Conservation (phyloP, 1,140 invertebrate species). For the Calliphora vicina region DNA sequence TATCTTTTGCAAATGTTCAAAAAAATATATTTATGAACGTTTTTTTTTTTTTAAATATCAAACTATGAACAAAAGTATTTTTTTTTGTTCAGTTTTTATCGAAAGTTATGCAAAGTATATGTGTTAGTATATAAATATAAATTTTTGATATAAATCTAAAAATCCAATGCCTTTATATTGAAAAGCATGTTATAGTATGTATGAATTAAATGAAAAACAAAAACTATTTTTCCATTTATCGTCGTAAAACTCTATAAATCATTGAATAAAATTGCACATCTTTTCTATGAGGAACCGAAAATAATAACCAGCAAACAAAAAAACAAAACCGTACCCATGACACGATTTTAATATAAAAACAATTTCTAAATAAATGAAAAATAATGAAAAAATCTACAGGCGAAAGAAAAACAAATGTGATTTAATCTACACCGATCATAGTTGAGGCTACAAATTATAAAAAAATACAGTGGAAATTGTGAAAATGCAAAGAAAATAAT, state of each 20-base stretch:
- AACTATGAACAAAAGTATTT: too few relatives aligned
- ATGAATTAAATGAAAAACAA: not conserved
- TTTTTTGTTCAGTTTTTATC: too few relatives aligned
- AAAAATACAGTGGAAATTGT: too few relatives aligned
- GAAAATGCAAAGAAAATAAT: too few relatives aligned
- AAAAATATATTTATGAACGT: too few relatives aligned
- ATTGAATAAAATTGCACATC: not conserved
- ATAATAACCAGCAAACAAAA: not conserved
- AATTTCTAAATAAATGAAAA: not conserved
- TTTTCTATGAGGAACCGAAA: not conserved
- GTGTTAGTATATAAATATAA: not conserved
- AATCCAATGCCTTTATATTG: not conserved
- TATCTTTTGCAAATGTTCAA: too few relatives aligned
- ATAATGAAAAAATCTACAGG: not conserved
- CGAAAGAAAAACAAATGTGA: not conserved
- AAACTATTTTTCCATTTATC: not conserved
- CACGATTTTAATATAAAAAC: not conserved
- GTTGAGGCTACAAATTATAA: not conserved
- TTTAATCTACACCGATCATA: not conserved
- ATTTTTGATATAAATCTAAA: not conserved
- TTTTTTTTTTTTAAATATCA: too few relatives aligned
- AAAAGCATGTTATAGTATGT: not conserved
- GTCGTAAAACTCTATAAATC: not conserved
- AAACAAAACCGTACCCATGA: not conserved
- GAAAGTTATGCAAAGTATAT: not conserved